Conservation (phyloP, 2,113 vertebrate species). For the Rhinopomastus cyanomelas region DNA sequence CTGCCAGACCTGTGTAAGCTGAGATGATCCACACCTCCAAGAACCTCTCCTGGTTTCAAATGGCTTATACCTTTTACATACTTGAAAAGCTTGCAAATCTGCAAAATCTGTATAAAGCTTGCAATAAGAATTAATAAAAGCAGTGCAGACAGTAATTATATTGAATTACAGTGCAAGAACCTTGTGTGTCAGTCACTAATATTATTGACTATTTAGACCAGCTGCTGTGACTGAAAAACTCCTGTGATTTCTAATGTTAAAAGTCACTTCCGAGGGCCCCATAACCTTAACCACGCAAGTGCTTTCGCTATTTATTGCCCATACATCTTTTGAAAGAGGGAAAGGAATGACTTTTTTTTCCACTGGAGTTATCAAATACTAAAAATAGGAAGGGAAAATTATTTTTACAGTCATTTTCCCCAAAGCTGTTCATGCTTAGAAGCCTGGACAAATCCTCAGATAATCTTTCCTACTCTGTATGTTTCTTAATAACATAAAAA, state of each 20-base stretch:
- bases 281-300: neutral
- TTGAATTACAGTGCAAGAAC: neutral
- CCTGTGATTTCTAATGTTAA: neutral
- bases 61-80: neutral
- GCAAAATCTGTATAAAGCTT: neutral
- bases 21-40: conserved; percentile 51
- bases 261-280: neutral
- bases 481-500: conserved; percentile 37
- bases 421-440: neutral
- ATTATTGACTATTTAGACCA: neutral
- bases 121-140: neutral
- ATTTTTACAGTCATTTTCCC: conserved; percentile 34
- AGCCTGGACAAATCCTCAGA: conserved; percentile 2
- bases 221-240: neutral
- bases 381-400: conserved; percentile 39
- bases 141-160: neutral
- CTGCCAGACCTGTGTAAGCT: conserved; percentile 54
- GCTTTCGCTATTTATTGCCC: neutral
- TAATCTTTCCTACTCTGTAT: neutral
- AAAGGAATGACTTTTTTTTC: neutral
- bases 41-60: conserved; percentile 6
- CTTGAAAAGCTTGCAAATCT: neutral
- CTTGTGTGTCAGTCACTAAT: neutral
- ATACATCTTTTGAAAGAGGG: neutral
- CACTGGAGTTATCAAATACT: conserved; percentile 29